Evolutionary conservation across 1,140 invertebrate genomes (phyloP).

Genomic region (Drosophila willistoni): DNA sequence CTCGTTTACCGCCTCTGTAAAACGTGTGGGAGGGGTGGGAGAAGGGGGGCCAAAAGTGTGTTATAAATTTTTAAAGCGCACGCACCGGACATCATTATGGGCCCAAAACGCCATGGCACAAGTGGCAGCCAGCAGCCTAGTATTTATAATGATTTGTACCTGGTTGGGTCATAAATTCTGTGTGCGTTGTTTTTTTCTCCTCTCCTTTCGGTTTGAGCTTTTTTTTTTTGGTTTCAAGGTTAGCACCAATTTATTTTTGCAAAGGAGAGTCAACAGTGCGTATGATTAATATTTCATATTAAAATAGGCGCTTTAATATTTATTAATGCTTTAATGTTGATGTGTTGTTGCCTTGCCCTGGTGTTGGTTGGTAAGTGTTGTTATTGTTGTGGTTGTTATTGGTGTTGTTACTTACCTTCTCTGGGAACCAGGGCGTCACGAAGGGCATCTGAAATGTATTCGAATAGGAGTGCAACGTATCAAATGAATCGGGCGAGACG

Average conservation of each 20-base stretch:
- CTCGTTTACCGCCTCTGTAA: conserved; percentile 21
- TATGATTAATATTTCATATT: conserved; percentile 82
- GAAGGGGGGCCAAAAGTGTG: conserved; percentile 65
- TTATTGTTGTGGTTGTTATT: not conserved
- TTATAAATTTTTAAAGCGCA: conserved; percentile 79
- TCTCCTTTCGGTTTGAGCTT: not conserved
- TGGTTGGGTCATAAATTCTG: conserved; percentile 61
- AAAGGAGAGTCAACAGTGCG: conserved; percentile 65
- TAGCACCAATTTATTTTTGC: conserved; percentile 62
- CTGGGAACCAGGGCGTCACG: conserved; percentile 95
- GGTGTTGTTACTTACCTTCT: conserved; percentile 87
- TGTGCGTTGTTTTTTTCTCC: conserved; percentile 18
- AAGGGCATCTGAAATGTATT: conserved; percentile 99
- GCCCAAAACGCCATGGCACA: conserved; percentile 7
- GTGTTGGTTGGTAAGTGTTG: not conserved
- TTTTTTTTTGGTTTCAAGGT: conserved; percentile 63
- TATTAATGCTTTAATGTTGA: conserved; percentile 58
- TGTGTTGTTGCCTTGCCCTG: not conserved
- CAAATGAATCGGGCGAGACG: conserved; percentile 95
- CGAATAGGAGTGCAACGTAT: conserved; percentile 96
- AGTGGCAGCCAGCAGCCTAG: conserved; percentile 32
- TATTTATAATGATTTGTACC: conserved; percentile 76
- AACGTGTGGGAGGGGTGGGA: conserved; percentile 4
- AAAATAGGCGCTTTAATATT: conserved; percentile 77
- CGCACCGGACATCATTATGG: conserved; percentile 33